Evolutionary conservation across 2,797 vertebrate genomes (phyloP).

Genomic region (Rhynchotus rufescens): DNA sequence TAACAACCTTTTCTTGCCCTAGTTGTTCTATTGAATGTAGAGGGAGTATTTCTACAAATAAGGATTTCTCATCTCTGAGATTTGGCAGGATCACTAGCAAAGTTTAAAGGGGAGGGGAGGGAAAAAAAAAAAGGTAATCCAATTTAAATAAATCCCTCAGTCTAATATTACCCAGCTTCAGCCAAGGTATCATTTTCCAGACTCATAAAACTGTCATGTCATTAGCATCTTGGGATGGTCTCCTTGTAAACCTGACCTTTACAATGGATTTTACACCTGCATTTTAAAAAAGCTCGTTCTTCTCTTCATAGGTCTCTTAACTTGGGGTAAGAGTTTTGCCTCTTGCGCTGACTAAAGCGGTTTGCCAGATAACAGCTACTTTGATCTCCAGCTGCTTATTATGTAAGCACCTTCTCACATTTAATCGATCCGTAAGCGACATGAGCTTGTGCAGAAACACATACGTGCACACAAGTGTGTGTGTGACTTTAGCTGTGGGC

Average conservation of each 20-base stretch:
- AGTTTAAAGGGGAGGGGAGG: neutral
- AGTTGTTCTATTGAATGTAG: neutral
- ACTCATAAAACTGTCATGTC: slow-evolving; percentile 54
- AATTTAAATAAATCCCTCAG: slow-evolving; percentile 58
- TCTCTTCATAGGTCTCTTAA: neutral
- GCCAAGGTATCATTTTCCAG: slow-evolving; percentile 59
- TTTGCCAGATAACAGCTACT: neutral
- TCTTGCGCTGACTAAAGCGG: neutral
- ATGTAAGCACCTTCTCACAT: neutral
- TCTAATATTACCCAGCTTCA: slow-evolving; percentile 49
- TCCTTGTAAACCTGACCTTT: slow-evolving; percentile 61
- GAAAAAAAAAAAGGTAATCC: neutral
- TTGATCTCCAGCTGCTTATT: neutral
- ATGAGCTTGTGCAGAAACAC: neutral
- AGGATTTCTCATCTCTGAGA: slow-evolving; percentile 14
- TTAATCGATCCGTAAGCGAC: neutral
- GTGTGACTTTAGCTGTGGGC: slow-evolving; percentile 24
- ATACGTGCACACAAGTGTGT: neutral
- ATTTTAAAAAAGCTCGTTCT: slow-evolving; percentile 33
- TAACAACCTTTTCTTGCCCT: neutral
- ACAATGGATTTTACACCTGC: slow-evolving; percentile 52
- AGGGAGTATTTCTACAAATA: neutral
- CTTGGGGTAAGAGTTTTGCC: neutral
- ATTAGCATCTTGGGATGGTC: slow-evolving; percentile 17
- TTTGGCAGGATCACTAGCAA: slow-evolving; percentile 31